phyloP scores from a whole-genome alignment of 2,113 vertebrate genomes.

The Melozone crissalis region DNA sequence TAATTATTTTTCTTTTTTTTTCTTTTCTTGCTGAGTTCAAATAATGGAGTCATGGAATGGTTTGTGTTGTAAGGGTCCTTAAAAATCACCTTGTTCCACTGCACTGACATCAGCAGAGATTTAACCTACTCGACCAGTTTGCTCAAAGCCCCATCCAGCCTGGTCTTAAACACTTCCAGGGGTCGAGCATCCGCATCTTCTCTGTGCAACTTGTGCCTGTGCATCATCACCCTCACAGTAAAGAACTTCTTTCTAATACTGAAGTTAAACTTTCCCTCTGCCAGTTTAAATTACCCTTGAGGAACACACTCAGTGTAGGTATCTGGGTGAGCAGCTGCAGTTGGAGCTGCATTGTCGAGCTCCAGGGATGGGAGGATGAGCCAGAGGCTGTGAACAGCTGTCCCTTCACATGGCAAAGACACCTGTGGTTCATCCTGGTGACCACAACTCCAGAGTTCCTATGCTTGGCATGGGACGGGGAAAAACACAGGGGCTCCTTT shows the following conservation, averaged over 20 bases:
- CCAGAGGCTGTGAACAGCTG: fast-evolving
- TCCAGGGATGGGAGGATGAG: fast-evolving
- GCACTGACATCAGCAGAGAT: background rate
- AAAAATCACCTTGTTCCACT: fast-evolving
- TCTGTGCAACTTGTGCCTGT: background rate
- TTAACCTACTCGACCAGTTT: background rate
- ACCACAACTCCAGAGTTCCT: background rate
- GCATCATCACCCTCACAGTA: background rate
- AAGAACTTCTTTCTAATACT: background rate
- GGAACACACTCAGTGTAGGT: background rate
- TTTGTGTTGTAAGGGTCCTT: background rate
- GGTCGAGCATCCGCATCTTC: background rate
- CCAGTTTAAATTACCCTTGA: background rate
- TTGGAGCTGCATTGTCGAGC: fast-evolving
- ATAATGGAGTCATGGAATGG: background rate
- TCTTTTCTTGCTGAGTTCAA: background rate
- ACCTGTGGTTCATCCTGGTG: background rate
- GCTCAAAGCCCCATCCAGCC: background rate
- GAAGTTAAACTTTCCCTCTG: background rate
- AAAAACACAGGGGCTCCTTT: fast-evolving
- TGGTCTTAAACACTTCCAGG: background rate
- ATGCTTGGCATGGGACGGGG: fast-evolving
- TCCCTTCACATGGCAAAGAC: fast-evolving
- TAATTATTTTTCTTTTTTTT: background rate
- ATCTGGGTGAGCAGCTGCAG: background rate